Evolutionary conservation across 2,113 vertebrate genomes (phyloP).

Genomic region (Catagonus wagneri): DNA sequence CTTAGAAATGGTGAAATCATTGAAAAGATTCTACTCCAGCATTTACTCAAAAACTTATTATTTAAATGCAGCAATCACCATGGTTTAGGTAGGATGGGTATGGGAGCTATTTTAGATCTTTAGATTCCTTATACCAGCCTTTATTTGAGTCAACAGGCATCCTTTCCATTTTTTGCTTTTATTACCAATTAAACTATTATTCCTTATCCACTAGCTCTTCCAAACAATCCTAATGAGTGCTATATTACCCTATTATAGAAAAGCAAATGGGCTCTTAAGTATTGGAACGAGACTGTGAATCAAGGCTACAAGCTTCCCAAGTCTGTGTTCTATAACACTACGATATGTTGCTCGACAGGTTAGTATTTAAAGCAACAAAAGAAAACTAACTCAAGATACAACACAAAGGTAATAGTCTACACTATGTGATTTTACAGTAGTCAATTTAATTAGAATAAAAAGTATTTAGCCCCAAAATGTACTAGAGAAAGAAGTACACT

Average conservation of each 20-base stretch:
- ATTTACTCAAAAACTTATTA: conserved; percentile 40
- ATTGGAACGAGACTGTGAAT: background rate
- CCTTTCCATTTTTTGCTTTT: conserved; percentile 13
- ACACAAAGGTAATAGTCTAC: background rate
- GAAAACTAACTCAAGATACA: background rate
- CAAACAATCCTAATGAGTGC: background rate
- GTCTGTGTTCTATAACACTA: background rate
- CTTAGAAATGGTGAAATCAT: conserved; percentile 44
- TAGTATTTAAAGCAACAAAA: background rate
- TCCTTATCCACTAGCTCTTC: background rate
- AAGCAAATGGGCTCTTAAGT: background rate
- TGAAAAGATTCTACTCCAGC: background rate
- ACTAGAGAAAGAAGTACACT: background rate
- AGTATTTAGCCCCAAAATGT: background rate
- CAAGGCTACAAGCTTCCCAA: background rate
- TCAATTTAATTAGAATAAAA: background rate
- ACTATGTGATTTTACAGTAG: background rate
- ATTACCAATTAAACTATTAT: conserved; percentile 4
- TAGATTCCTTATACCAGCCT: background rate
- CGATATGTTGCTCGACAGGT: background rate
- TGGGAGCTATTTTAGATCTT: background rate
- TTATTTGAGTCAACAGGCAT: conserved; percentile 10
- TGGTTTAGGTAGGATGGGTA: background rate
- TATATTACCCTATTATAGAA: background rate
- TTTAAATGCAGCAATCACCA: background rate